Conservation (phyloP, 2,113 vertebrate species). For the Vulpes lagopus region DNA sequence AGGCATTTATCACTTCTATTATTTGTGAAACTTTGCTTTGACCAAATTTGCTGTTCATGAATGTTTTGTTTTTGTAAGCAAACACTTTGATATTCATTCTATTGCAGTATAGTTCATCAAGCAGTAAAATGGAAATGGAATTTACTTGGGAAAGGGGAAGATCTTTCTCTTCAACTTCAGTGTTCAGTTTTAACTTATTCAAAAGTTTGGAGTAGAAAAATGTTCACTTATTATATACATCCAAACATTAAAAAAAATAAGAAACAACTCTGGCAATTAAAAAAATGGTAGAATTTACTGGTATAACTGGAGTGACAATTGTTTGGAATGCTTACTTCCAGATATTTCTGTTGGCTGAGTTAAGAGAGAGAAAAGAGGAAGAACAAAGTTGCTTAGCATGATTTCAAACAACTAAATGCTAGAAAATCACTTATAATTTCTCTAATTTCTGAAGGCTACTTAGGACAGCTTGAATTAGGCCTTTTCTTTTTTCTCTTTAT, state of each 20-base stretch:
- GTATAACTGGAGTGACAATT: neutral
- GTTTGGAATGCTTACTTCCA: neutral
- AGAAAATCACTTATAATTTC: neutral
- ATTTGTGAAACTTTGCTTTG: slow-evolving; percentile 55
- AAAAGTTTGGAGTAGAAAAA: slow-evolving; percentile 3
- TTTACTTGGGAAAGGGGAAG: neutral
- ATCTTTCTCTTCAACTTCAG: neutral
- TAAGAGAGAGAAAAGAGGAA: neutral
- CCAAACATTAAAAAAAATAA: slow-evolving; percentile 9
- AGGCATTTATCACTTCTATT: neutral
- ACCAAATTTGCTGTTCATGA: slow-evolving; percentile 45
- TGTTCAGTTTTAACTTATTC: neutral
- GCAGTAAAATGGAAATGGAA: slow-evolving; percentile 5
- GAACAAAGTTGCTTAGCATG: neutral
- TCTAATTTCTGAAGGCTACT: neutral
- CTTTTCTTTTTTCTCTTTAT: neutral
- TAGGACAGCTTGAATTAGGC: neutral
- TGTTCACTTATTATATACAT: neutral
- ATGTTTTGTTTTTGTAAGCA: slow-evolving; percentile 63
- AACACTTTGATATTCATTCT: slow-evolving; percentile 56
- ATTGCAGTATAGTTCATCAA: slow-evolving; percentile 51
- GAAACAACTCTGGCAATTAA: neutral
- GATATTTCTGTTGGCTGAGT: neutral
- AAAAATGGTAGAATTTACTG: neutral
- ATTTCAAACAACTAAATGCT: neutral